Base-by-base conservation (phyloP, 2,113 vertebrate genomes). In the Todiramphus saurophagus region DNA sequence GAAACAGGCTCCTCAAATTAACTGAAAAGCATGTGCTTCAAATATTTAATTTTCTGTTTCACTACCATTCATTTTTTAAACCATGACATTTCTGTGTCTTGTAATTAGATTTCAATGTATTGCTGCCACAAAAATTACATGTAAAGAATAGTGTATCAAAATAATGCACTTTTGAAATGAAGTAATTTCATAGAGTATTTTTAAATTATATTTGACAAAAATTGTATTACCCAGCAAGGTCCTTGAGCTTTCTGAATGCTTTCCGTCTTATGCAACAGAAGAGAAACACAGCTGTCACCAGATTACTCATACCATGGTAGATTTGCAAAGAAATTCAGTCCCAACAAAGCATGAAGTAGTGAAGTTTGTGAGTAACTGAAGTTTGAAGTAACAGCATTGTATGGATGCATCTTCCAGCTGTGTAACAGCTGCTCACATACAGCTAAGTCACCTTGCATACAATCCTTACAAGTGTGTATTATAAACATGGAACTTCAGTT, bases 1-100 rank as follows among this genome's bases (percentile, higher is more conserved):
- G 79, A 95, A 95, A 69, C 72, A 83, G 55, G 13, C 44, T 80
- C 37, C 43, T 74, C 63, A 88, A 90, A 92, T 90, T 80, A 90
- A 85, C 33, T 41, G 31, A 83, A 68, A 79, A 59, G 51, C 20
- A 55, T 41, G 24, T 70, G n/a, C 50, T 80, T 88, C 39, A 90
- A 90, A 83, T 85, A 83, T 25, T 80, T 83, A 27, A 76, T 90
- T 68, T 85, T 93, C 58, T 62, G 14, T 69, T 88, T 76, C 58
- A 76, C 28, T 76, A n/a, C 7, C 10, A 62, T 67, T 85, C 84
- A 50, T 68, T 90, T 93, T 82, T 88, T 43, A 77, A 80, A 92
- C 41, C 11, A 58, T 74, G 63, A n/a, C 72, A 86, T 83, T 76
- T 30, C 69, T 35, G 37, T 35, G 33, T 44, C 8, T 56, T 83